These are phyloP conservation scores for Cephus rjabovi DNA, from an alignment of 2,888 invertebrate species.

Conservation along the genomic window DNA sequence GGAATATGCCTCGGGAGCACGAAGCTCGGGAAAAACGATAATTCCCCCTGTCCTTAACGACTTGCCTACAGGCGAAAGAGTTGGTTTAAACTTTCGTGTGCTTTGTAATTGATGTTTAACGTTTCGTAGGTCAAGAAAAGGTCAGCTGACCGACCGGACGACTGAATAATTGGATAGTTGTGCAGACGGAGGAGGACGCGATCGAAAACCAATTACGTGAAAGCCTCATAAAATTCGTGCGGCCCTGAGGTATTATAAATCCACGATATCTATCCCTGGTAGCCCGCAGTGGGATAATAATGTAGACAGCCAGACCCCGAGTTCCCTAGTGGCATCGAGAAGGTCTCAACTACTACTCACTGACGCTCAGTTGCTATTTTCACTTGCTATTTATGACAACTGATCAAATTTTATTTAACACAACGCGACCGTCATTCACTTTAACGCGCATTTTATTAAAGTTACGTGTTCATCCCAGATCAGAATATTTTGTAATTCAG, in stretches of 20 bases:
- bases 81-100: background rate
- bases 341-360: background rate
- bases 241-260: slow-evolving; percentile 8
- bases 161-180: background rate
- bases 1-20: background rate
- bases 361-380: background rate
- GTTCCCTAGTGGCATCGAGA: background rate
- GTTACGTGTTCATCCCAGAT: background rate
- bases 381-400: background rate
- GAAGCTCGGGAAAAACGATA: background rate
- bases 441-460: background rate
- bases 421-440: background rate
- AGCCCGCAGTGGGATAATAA: background rate
- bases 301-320: background rate
- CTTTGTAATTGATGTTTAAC: background rate
- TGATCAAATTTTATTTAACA: background rate
- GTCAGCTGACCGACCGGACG: background rate
- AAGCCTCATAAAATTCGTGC: slow-evolving; percentile 2
- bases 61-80: background rate
- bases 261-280: background rate
- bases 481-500: background rate
- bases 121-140: background rate
- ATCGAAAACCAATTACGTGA: slow-evolving; percentile 24
- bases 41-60: background rate
- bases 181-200: slow-evolving; percentile 1